Base-by-base conservation (phyloP, 2,888 invertebrate species). In the Agrotis puta region DNA sequence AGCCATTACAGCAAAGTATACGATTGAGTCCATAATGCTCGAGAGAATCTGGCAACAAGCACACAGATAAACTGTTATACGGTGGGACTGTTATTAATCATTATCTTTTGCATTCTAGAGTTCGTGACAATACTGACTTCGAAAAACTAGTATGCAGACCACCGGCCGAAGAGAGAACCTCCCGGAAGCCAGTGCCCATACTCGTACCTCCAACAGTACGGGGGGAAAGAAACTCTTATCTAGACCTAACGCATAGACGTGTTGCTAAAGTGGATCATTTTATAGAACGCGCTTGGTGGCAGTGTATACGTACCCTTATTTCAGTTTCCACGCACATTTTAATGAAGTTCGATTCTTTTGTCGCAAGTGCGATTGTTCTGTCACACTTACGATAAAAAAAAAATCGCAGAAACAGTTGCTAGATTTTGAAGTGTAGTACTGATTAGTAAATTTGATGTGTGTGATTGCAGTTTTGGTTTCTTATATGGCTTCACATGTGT, bases 81-180 rank as follows among this genome's bases (percentile, higher is more conserved):
- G 33, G 33, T 33, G 9, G 2, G 7, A 33, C 7, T 33, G 33
- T 33, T 9, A 33, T 9, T 33, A 33, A 33, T 9, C 9, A 39
- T 39, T 9, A 39, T 20, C 1, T 22, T 16, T 5, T 53, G 3
- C 47, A n/a, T 97, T 97, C 20, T 97, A 98, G 98, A 98, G 95
- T 98, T 98, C 92, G 98, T 98, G 93, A 97, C 98, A 96, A 98
- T 98, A 96, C 94, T 98, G 95, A 98, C 98, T 89, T 97, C 98
- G 94, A 98, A 98, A 96, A 98, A 98, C 97, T 98, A 98, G 97
- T 96, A 95, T 94, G 95, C 95, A 92, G 93, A 91, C 91, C 89
- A 90, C 77, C 88, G 88, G 90, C 93, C 94, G 88, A 90, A 88
- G 86, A 92, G 93, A 92, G 92, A 92, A 84, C 93, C 89, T 88